Evolutionary conservation across 1,140 invertebrate genomes (phyloP).

Genomic region (Drosophila pseudoobscura): DNA sequence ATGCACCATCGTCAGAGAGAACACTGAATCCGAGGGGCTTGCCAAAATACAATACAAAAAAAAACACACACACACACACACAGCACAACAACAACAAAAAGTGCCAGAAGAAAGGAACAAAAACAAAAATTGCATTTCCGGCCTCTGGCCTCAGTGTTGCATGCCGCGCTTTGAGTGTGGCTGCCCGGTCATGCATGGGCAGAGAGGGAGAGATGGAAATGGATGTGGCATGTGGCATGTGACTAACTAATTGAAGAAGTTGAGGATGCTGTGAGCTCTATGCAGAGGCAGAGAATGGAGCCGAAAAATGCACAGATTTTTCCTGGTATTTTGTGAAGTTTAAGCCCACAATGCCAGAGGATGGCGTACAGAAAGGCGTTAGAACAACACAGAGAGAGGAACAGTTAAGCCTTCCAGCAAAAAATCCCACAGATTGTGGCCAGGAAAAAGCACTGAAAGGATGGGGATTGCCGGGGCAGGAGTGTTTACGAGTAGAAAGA

Average conservation of each 20-base stretch:
- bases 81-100: conserved; percentile 5
- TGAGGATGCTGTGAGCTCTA: conserved; percentile 15
- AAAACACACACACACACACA: not conserved
- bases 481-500: too few relatives aligned
- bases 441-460: not conserved
- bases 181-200: conserved; percentile 37
- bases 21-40: conserved; percentile 31
- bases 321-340: not conserved
- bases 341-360: not conserved
- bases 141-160: conserved; percentile 45
- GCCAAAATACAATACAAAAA: conserved; percentile 43
- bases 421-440: conserved; percentile 32
- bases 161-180: conserved; percentile 27
- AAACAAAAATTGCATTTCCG: conserved; percentile 33
- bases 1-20: conserved; percentile 29
- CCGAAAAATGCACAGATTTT: conserved; percentile 8
- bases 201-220: conserved; percentile 8
- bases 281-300: not conserved
- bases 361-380: not conserved
- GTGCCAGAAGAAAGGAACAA: not conserved
- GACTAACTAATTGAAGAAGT: conserved; percentile 42
- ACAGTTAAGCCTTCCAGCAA: conserved; percentile 19
- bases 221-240: not conserved
- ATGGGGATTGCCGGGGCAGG: too few relatives aligned
- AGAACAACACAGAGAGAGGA: not conserved